Evolutionary conservation across 2,113 vertebrate genomes (phyloP), one percentile per base, ranked within the genome.

Genomic region (Nymphicus hollandicus): DNA sequence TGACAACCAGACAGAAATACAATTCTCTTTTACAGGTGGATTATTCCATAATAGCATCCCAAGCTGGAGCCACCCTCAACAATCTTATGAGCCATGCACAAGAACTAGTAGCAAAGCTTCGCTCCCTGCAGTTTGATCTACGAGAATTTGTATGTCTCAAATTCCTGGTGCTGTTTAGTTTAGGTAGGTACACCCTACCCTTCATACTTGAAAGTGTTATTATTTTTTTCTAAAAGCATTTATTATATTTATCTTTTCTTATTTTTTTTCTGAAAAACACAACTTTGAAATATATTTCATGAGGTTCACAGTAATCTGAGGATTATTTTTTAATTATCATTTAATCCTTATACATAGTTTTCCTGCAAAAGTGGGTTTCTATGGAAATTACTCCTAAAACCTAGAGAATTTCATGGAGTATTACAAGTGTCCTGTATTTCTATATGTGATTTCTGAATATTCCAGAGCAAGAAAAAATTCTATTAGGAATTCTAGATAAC

Each of bases 81-180:
- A 99, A 98, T 96, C 98, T 99, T 69, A 97, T 99, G 98, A 98
- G 98, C 95, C 99, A 99, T 0, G 99, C 99, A n/a, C 99, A 99
- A 97, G 99, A 99, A 50, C 89, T 99, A 66, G 99, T 99, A 97
- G 98, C 98, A 83, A 99, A 99, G 96, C 98, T 99, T 65, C 99
- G 99, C 22, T 98, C 99, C 5, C 98, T 99, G 24, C 99, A 99
- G 98, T 98, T 99, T 55, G 99, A 99, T 96, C 99, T 99, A 89
- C 98, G 99, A 95, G 99, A 99, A 96, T 99, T 99, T 31, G 99
- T 99, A 92, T 99, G 99, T 97, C 98, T 99, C 97, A 99, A 99
- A 98, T 99, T 99, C 97, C 97, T 99, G 97, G 99, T 99, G 96
- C 99, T 99, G 68, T 99, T 99, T 97, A 99, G 99, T 97, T 98